These are phyloP conservation scores for Alces alces DNA, from an alignment of 2,113 vertebrate species.

Conservation along the genomic window DNA sequence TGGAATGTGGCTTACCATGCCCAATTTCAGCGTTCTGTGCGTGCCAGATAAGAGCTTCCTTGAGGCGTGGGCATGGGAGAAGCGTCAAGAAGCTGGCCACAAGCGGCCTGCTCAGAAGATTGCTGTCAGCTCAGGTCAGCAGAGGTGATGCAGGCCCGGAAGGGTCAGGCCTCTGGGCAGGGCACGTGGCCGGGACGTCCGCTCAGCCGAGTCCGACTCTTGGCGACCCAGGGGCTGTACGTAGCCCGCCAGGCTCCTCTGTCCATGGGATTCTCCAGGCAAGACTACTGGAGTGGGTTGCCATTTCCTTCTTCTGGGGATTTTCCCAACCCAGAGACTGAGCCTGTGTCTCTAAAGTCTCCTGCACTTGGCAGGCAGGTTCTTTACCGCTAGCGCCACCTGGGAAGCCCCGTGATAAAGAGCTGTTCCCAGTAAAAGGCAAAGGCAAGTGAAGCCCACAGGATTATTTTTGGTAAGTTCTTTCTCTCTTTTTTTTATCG, in stretches of 20 bases:
- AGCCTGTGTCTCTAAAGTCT: too few relatives aligned
- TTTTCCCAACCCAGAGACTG: too few relatives aligned
- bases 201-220: background rate
- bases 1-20: background rate
- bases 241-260: background rate
- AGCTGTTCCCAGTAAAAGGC: too few relatives aligned
- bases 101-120: fast-evolving
- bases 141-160: fast-evolving
- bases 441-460: background rate
- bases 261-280: background rate
- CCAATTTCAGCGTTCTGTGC: fast-evolving
- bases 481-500: background rate
- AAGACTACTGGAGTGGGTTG: background rate
- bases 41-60: background rate
- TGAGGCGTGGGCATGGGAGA: background rate
- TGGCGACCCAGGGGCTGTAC: background rate
- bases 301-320: background rate
- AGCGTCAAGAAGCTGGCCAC: fast-evolving
- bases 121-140: background rate
- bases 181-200: fast-evolving
- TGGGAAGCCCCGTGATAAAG: background rate
- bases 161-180: background rate
- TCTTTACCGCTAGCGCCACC: background rate
- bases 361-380: background rate
- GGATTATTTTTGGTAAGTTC: background rate